phyloP scores from a whole-genome alignment of 2,113 vertebrate genomes.

The Osmerus mordax region DNA sequence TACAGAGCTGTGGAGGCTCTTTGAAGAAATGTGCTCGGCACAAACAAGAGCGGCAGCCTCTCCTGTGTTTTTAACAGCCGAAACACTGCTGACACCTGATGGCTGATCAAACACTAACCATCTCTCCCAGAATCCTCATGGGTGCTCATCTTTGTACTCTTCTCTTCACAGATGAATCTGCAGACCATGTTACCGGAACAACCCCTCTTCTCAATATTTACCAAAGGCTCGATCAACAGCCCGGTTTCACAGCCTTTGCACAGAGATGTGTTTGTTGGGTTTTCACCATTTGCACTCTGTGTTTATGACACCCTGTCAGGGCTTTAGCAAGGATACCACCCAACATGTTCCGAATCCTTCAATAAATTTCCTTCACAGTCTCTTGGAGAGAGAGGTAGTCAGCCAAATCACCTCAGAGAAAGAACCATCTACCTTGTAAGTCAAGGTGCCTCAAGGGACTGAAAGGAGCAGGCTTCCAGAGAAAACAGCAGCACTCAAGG shows the following conservation, averaged over 20 bases:
- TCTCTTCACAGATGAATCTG: slow-evolving; percentile 60
- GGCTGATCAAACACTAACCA: slow-evolving; percentile 75
- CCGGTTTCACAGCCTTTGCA: slow-evolving; percentile 32
- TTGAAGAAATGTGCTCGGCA: slow-evolving; percentile 73
- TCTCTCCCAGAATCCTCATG: slow-evolving; percentile 63
- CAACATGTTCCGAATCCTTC: slow-evolving; percentile 29
- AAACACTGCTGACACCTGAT: slow-evolving; percentile 76
- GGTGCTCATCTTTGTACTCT: slow-evolving; percentile 70
- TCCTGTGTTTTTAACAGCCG: slow-evolving; percentile 72
- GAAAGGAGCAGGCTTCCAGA: slow-evolving; percentile 21
- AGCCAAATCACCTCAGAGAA: slow-evolving; percentile 56
- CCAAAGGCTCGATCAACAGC: slow-evolving; percentile 62
- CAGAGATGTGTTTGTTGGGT: slow-evolving; percentile 52
- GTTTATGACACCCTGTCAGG: slow-evolving; percentile 42
- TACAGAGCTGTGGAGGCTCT: slow-evolving; percentile 65
- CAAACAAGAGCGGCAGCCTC: slow-evolving; percentile 72
- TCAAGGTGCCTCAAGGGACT: slow-evolving; percentile 37
- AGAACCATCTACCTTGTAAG: slow-evolving; percentile 31
- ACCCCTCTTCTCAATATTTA: slow-evolving; percentile 67
- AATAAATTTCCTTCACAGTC: slow-evolving; percentile 23
- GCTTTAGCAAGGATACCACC: slow-evolving; percentile 46
- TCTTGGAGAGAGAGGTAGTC: slow-evolving; percentile 43
- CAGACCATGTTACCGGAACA: slow-evolving; percentile 68
- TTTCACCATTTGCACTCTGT: slow-evolving; percentile 52
- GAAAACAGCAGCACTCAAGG: slow-evolving; percentile 43